Base-by-base conservation (phyloP, 2,888 invertebrate genomes). In the Pheosia gnoma region DNA sequence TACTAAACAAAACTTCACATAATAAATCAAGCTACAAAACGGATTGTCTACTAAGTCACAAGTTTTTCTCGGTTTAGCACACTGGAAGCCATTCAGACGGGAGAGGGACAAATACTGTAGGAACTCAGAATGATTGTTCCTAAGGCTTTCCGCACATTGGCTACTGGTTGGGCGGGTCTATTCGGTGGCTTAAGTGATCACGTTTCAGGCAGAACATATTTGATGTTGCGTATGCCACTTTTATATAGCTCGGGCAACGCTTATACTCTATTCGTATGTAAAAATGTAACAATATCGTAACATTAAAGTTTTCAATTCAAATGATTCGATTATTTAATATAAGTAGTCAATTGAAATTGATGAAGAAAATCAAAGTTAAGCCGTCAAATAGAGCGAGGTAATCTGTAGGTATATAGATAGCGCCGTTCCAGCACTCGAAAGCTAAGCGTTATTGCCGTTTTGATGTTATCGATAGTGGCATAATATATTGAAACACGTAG, bases 361-460 rank as follows among this genome's bases (percentile, higher is more conserved):
- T 39, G 7, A 45, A 45, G 43, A 8, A 8, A 45, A 0, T 7
- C 9, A 7, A 7, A 13, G 13, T 4, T 13, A 13, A 49, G 13
- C 49, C 13, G 5, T 13, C 13, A 74, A 70, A 70, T 68, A 70
- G 65, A 71, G 65, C 65, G 60, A 37, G 63, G 13, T 65, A 74
- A 73, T 66, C 58, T 51, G 49, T 64, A 25, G 25, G 25, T 70
- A 58, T 63, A 65, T 62, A 52, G 66, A 70, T 73, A 76, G 70
- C 65, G 49, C 61, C 58, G 55, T 57, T 61, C 59, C 57, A 58
- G 58, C 43, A 56, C 62, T 59, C 61, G 51, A 62, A 38, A 59
- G 71, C 61, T 60, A 58, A 58, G 55, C 58, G 8, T 7, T 67
- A 71, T 73, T 62, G 59, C 65, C 59, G 45, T 53, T 60, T 59